Conservation (phyloP, 2,888 invertebrate genomes). For the Rhagonycha lutea region DNA sequence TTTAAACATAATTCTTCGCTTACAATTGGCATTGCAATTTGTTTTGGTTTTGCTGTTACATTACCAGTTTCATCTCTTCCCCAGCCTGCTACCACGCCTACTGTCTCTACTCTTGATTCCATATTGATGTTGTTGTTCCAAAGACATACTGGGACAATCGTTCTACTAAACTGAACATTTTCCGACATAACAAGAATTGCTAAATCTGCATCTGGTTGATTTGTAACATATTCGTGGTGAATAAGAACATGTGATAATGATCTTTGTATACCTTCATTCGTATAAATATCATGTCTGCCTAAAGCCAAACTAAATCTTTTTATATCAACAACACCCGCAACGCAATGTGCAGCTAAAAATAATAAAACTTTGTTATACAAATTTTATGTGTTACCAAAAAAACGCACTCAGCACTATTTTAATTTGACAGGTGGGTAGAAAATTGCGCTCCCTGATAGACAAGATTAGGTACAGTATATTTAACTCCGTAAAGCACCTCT, state of each 20-base stretch:
- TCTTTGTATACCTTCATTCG: conserved; percentile 27
- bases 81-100: conserved; percentile 64
- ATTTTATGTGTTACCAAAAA: neutral
- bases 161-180: conserved; percentile 57
- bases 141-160: conserved; percentile 65
- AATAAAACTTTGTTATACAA: neutral
- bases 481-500: too few species aligned
- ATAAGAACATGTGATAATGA: conserved; percentile 57
- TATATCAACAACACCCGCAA: conserved; percentile 14
- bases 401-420: too few species aligned
- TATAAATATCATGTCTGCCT: conserved; percentile 43
- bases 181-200: conserved; percentile 60
- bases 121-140: conserved; percentile 60
- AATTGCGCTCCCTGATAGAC: too few species aligned
- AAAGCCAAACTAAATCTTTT: conserved; percentile 28
- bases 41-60: conserved; percentile 57
- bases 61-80: conserved; percentile 57
- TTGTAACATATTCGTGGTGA: conserved; percentile 62
- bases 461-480: too few species aligned
- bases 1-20: conserved; percentile 60
- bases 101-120: conserved; percentile 42
- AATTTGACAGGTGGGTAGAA: too few species aligned
- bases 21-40: conserved; percentile 60
- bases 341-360: conserved; percentile 49
- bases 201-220: conserved; percentile 61